Base-by-base conservation (phyloP, 2,797 vertebrate species). In the Anguilla marmorata region DNA sequence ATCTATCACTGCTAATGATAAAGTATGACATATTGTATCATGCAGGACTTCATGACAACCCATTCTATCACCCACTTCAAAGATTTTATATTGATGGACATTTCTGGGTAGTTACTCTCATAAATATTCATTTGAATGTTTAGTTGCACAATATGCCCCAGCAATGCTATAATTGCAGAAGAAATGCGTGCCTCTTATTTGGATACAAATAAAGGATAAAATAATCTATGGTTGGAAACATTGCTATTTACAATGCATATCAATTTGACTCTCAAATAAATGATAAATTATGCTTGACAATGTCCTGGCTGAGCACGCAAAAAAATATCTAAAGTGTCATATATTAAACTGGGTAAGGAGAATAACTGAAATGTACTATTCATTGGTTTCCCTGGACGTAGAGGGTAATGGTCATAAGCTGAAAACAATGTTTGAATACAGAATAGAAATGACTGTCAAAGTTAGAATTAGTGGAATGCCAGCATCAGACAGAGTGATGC, bases 271-370 rank as follows among this genome's bases (percentile, higher is more conserved):
- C 74, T 16, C 74, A 41, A 41, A 76, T 16, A 76, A 76, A 41
- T 76, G 74, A 76, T 76, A 41, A 76, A 76, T 33, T 41, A 41
- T 76, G 74, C 27, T 76, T 76, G 74, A 16, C 74, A 76, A 76
- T 41, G 74, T 41, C 74, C 37, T 76, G 74, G 33, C 30, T 41
- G 74, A 76, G 74, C 74, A 41, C 74, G 41, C 74, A 76, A 41
- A 76, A 45, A 30, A 41, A 76, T 21, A 76, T 41, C 74, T 41
- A 14, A 76, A 41, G 74, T 76, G 74, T 45, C 74, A 76, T 16
- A 33, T 41, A 76, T 76, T 21, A 37, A 76, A 41, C 11, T n/a
- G 41, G 74, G 33, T 76, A 41, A n/a, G 30, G 74, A 76, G 74
- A 76, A 41, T 76, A 76, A 41, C 12, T 76, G 12, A 41, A 76